Conservation (phyloP, 2,113 vertebrate species). For the Tenrec ecaudatus region DNA sequence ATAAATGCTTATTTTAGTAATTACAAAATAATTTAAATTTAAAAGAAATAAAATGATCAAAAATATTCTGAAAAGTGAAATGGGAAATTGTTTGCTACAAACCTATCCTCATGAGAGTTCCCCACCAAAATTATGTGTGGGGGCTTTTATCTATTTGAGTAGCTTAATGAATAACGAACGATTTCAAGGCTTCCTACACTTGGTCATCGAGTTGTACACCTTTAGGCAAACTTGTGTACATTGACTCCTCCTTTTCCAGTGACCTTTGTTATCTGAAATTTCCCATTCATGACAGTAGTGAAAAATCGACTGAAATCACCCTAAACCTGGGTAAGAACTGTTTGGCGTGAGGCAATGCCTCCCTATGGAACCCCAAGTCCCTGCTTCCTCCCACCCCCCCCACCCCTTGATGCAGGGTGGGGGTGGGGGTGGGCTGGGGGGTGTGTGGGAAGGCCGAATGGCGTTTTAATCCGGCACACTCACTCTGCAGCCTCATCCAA, state of each 20-base stretch:
- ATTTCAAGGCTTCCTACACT: constrained; percentile 28
- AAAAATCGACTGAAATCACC: too few relatives aligned
- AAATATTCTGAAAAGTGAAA: not conserved
- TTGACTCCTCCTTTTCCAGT: not conserved
- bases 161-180: not conserved
- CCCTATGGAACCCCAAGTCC: too few relatives aligned
- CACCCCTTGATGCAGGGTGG: too few relatives aligned
- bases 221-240: not conserved
- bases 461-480: too few relatives aligned
- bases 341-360: too few relatives aligned
- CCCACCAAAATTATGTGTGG: not conserved
- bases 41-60: not conserved
- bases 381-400: too few relatives aligned
- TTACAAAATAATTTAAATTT: not conserved
- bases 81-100: not conserved
- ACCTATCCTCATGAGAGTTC: not conserved
- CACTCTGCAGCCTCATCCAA: too few relatives aligned
- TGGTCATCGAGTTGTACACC: constrained; percentile 17
- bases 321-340: too few relatives aligned
- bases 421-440: too few relatives aligned
- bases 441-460: too few relatives aligned
- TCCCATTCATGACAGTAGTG: too few relatives aligned
- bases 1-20: constrained; percentile 11
- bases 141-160: not conserved
- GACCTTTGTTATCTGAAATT: too few relatives aligned